phyloP scores from a whole-genome alignment of 2,113 vertebrate genomes.

The Carassius gibelio region DNA sequence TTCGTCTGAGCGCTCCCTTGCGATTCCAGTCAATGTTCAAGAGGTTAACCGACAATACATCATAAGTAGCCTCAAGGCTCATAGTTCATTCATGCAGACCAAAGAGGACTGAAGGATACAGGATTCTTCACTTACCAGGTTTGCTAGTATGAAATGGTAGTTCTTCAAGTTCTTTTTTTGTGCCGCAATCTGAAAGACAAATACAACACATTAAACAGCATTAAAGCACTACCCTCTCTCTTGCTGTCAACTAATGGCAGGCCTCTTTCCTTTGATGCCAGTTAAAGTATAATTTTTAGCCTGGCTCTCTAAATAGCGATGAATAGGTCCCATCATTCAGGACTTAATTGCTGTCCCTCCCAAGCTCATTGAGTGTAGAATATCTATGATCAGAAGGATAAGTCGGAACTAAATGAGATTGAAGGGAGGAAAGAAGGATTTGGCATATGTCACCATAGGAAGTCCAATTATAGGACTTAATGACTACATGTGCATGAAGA shows the following conservation, averaged over 20 bases:
- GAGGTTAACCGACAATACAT: constrained; percentile 37
- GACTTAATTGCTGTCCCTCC: constrained; percentile 64
- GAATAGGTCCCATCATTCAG: constrained; percentile 70
- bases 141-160: constrained; percentile 94
- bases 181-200: constrained; percentile 82
- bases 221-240: constrained; percentile 13
- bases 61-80: constrained; percentile 17
- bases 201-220: constrained; percentile 3
- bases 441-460: constrained; percentile 59
- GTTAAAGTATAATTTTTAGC: constrained; percentile 37
- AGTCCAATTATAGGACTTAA: constrained; percentile 60
- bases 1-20: not conserved
- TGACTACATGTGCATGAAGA: constrained; percentile 51
- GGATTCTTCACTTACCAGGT: constrained; percentile 83
- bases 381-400: constrained; percentile 51
- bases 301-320: constrained; percentile 56
- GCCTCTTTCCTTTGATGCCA: constrained; percentile 10
- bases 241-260: not conserved
- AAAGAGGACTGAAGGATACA: not conserved
- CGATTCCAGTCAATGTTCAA: not conserved
- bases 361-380: constrained; percentile 40
- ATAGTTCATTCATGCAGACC: constrained; percentile 13
- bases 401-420: constrained; percentile 35
- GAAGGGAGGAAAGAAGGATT: constrained; percentile 53
- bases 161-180: constrained; percentile 92